Percentiles rank a stretch among this genome's conserved stretches.
Conservation (phyloP, 2,888 invertebrate species). For the Isoperla grammatica region DNA sequence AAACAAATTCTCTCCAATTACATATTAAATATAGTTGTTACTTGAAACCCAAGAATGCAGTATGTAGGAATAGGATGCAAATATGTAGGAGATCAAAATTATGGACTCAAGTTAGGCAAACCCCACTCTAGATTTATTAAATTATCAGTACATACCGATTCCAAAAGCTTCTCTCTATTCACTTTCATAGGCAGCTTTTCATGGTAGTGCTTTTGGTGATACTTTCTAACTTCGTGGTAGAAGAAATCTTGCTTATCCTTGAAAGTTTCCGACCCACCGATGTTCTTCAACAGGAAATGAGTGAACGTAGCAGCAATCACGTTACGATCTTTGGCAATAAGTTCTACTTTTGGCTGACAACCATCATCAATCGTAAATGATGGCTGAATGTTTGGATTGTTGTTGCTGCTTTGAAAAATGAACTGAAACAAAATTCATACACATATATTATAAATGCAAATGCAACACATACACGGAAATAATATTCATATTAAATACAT, state of each 20-base stretch:
- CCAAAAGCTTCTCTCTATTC: constrained; percentile 70
- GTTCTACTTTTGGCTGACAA: constrained; percentile 77
- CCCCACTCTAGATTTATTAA: no score
- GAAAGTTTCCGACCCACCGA: constrained; percentile 92
- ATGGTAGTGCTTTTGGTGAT: constrained; percentile 81
- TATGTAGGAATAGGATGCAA: no score
- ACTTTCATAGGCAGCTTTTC: constrained; percentile 80
- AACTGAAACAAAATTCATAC: constrained; percentile 51
- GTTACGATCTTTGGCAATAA: constrained; percentile 79
- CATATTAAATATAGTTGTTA: no score
- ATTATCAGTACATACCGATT: constrained; percentile 53
- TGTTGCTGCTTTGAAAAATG: constrained; percentile 53
- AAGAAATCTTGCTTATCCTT: constrained; percentile 68
- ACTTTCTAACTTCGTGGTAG: constrained; percentile 75
- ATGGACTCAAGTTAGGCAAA: no score
- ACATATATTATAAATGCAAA: no score
- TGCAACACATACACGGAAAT: not conserved
- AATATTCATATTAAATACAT: not conserved
- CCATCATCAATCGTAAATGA: constrained; percentile 87
- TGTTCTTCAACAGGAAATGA: constrained; percentile 84
- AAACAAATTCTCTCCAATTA: no score
- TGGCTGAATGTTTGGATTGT: constrained; percentile 50
- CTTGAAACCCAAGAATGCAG: no score
- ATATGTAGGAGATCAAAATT: no score
- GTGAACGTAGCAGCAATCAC: constrained; percentile 91